Evolutionary conservation across 2,888 invertebrate genomes (phyloP), one percentile per base, ranked within the genome.

Genomic region (Prosapia bicincta): DNA sequence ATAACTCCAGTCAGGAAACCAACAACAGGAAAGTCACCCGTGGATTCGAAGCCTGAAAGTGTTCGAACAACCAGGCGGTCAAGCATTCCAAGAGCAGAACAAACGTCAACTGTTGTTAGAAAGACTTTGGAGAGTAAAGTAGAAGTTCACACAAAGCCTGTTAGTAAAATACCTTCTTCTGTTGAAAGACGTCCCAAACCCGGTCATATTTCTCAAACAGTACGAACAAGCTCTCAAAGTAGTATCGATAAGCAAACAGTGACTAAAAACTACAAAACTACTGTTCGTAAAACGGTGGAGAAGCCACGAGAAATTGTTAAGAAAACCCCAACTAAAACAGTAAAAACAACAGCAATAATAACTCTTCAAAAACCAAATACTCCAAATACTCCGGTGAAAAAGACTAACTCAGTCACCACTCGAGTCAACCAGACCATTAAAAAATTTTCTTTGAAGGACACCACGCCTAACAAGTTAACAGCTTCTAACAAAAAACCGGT

Each of bases 1-100:
- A 84, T 87, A 72, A 82, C 85, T 9, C 77, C 80, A 10, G 81
- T 81, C 67, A 86, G 87, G 80, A 86, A 85, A 82, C 23, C 26
- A 20, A 70, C 72, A 26, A 69, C 75, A 23, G 76, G 75, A 66
- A 68, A 67, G 30, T 25, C 72, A 13, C 72, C 43, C 30, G 72
- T 69, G 10, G 74, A 67, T 23, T 74, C 67, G 3, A 72, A 28
- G 24, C 65, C 24, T 25, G 76, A 79, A 28, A n/a, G 66, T 20
- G 71, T 66, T 13, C 70, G 76, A 70, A 75, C 76, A 20, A 75
- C 77, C 3, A 77, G 79, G 71, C 65, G 78, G 78, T 79, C 80
- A 43, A 80, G 79, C 73, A 79, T 79, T 66, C 77, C 79, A 28
- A 73, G 77, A 69, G 72, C 78, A 26, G 78, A 80, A 43, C 75